Evolutionary conservation across 2,888 invertebrate species (phyloP).

Genomic region (Drosophila phalerata): DNA sequence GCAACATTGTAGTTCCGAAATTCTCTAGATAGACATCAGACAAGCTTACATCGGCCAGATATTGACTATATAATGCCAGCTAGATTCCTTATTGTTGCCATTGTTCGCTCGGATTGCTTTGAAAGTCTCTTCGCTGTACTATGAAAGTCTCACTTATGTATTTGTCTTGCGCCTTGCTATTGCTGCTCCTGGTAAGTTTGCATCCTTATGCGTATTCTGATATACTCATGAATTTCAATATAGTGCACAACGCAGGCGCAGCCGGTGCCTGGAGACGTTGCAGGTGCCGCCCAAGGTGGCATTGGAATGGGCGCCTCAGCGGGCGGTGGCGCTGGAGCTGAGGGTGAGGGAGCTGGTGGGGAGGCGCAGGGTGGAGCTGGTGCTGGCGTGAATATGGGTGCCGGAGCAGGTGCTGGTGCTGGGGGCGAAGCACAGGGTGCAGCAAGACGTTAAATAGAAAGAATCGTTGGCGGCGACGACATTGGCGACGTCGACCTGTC

Average conservation of each 20-base stretch:
- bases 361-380: conserved; percentile 39
- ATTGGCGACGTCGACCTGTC: conserved; percentile 3
- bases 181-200: conserved; percentile 39
- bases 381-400: conserved; percentile 45
- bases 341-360: conserved; percentile 22
- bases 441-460: conserved; percentile 33
- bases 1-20: conserved; percentile 3
- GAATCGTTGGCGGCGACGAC: neutral
- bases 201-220: neutral
- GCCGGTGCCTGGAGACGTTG: neutral
- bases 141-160: conserved; percentile 36
- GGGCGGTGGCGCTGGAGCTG: conserved; percentile 18
- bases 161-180: conserved; percentile 13
- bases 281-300: conserved; percentile 49
- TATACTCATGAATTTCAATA: neutral
- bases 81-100: neutral
- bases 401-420: conserved; percentile 37
- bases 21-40: conserved; percentile 11
- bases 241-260: conserved; percentile 28
- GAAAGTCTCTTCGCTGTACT: neutral
- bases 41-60: neutral
- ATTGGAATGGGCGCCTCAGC: conserved; percentile 37
- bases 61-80: conserved; percentile 35
- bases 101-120: neutral
- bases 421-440: conserved; percentile 22